phyloP scores from a whole-genome alignment of 1,140 invertebrate genomes.

The Manduca sexta region DNA sequence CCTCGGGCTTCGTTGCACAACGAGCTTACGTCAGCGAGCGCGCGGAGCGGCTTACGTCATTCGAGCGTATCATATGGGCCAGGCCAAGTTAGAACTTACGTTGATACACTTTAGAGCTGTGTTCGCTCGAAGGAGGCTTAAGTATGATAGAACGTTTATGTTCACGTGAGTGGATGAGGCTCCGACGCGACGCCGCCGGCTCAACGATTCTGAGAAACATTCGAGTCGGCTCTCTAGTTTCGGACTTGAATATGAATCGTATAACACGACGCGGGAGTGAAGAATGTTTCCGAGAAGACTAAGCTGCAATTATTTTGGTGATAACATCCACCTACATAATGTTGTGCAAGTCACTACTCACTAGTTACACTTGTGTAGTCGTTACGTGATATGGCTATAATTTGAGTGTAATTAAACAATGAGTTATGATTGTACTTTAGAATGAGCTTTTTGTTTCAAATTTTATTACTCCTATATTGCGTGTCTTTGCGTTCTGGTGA shows the following conservation, averaged over 20 bases:
- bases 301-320: slow-evolving; percentile 8
- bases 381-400: too few species aligned
- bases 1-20: slow-evolving; percentile 69
- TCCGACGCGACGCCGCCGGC: slow-evolving; percentile 63
- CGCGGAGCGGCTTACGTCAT: slow-evolving; percentile 69
- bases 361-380: neutral
- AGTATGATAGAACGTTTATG: slow-evolving; percentile 70
- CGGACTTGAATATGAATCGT: slow-evolving; percentile 67
- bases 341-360: neutral
- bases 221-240: slow-evolving; percentile 67
- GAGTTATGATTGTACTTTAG: too few species aligned
- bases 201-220: slow-evolving; percentile 69
- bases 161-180: slow-evolving; percentile 71
- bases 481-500: too few species aligned
- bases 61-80: slow-evolving; percentile 40
- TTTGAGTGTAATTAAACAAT: too few species aligned
- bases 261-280: slow-evolving; percentile 40
- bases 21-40: slow-evolving; percentile 71
- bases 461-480: too few species aligned
- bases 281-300: slow-evolving; percentile 23
- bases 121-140: slow-evolving; percentile 28
- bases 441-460: too few species aligned
- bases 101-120: slow-evolving; percentile 23
- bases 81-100: slow-evolving; percentile 41
- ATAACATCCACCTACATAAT: neutral